Base-by-base conservation (phyloP, 2,888 invertebrate genomes). In the Sycophila texana region DNA sequence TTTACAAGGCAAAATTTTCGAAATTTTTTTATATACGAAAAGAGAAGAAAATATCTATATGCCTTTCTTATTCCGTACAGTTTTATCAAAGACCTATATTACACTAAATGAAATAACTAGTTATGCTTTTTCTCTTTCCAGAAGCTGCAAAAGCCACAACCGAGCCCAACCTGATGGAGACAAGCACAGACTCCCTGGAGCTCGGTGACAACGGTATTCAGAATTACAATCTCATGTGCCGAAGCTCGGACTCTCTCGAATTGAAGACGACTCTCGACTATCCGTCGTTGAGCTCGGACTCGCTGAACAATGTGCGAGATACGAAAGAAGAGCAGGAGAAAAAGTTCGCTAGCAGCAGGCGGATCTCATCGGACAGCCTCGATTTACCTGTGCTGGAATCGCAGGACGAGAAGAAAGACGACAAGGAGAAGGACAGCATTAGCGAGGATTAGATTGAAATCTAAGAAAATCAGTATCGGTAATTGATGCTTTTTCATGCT, bases 221-320 rank as follows among this genome's bases (percentile, higher is more conserved):
- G 73, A 91, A 90, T 39, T 88, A 91, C 72, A 92, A 92, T 86
- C 91, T 91, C 0, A 92, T 93, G 66, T 92, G 93, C 82, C 93
- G 93, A 61, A 95, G 94, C 85, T 92, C 93, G 1, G 95, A 95
- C 86, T 95, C 95, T 74, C 89, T 95, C 76, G 95, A 95, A 83
- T 91, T 93, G 81, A 93, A 93, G 85, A 92, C 92, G 65, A 92
- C 92, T 0, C 79, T 90, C 16, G 90, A 90, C 80, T 86, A 86
- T 80, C 90, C 90, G 2, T 90, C 90, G 0, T 77, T 90, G 39
- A 90, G 90, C 79, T 90, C 90, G 2, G 90, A 90, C 71, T 90
- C 90, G 3, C 77, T 90, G 57, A 90, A 90, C 71, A 90, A 90
- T 70, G 86, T 90, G 0, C 82, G 85, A 26, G 90, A 90, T 51